These are phyloP conservation scores for Drosophila setosimentum DNA, from an alignment of 2,888 invertebrate genomes.

Conservation along the genomic window DNA sequence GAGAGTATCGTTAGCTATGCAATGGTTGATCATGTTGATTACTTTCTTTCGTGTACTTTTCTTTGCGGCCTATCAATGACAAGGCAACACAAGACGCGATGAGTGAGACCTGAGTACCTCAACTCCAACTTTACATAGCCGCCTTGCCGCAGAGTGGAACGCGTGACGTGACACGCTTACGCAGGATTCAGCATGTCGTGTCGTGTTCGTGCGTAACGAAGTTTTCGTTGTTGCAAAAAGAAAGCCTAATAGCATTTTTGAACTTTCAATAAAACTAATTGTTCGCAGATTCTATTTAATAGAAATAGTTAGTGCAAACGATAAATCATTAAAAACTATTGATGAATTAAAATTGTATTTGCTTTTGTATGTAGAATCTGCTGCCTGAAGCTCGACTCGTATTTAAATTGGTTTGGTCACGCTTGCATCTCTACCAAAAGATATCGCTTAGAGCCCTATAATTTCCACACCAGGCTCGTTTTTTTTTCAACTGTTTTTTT, in stretches of 20 bases:
- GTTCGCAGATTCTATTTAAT: background rate
- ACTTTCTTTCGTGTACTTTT: slow-evolving; percentile 55
- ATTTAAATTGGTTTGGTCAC: slow-evolving; percentile 9
- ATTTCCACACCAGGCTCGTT: slow-evolving; percentile 51
- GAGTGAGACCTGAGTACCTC: slow-evolving; percentile 5
- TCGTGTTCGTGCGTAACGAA: background rate
- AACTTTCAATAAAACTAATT: background rate
- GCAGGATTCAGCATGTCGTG: background rate
- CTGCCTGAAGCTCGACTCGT: background rate
- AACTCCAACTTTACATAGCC: slow-evolving; percentile 1
- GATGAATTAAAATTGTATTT: too few species aligned
- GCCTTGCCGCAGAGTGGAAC: slow-evolving; percentile 5
- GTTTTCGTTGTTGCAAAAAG: background rate
- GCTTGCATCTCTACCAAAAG: slow-evolving; percentile 24
- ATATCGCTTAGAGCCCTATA: slow-evolving; percentile 51
- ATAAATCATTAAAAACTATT: background rate
- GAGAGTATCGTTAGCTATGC: slow-evolving; percentile 59
- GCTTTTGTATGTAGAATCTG: background rate
- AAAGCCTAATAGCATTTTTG: background rate
- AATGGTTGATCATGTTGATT: slow-evolving; percentile 57
- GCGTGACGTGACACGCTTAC: slow-evolving; percentile 8
- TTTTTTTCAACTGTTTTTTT: slow-evolving; percentile 16
- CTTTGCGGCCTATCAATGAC: slow-evolving; percentile 73
- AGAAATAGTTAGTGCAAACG: background rate
- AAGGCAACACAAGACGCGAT: slow-evolving; percentile 58